Evolutionary conservation across 1,140 invertebrate genomes (phyloP).

Genomic region (Andrena cerasifolii): DNA sequence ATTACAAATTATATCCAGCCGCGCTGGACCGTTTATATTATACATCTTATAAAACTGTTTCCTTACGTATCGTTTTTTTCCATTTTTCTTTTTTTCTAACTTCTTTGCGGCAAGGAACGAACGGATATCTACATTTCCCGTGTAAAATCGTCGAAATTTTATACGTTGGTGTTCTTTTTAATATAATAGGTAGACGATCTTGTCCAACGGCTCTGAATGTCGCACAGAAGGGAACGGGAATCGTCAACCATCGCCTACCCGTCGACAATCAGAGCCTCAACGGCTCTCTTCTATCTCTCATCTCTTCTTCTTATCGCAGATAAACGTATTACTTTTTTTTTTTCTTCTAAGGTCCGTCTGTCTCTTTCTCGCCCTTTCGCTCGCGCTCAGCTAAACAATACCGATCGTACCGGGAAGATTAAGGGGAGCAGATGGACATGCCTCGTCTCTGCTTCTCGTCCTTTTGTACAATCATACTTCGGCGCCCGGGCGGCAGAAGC

Average conservation of each 20-base stretch:
- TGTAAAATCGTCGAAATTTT: constrained; percentile 30
- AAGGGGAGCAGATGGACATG: background rate
- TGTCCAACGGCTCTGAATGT: background rate
- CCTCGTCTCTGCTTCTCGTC: background rate
- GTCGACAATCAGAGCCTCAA: constrained; percentile 3
- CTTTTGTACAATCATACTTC: constrained; percentile 50
- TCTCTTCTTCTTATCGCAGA: background rate
- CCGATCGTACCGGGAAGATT: constrained; percentile 13
- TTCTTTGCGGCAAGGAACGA: constrained; percentile 6
- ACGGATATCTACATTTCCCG: constrained; percentile 30
- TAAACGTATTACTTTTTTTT: background rate
- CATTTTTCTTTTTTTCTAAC: background rate
- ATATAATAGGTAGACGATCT: background rate
- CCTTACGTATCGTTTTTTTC: background rate
- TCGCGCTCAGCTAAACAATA: constrained; percentile 24
- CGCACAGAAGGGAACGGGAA: constrained; percentile 7
- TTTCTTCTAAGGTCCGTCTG: constrained; percentile 7
- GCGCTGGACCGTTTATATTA: constrained; percentile 10
- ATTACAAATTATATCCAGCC: constrained; percentile 40
- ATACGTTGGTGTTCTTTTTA: constrained; percentile 10
- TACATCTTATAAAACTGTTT: constrained; percentile 42
- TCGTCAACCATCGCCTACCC: constrained; percentile 23
- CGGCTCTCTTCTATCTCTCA: background rate
- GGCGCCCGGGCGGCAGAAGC: background rate
- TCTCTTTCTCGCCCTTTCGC: constrained; percentile 9